A percentile compares a stretch with the other conserved stretches of the same genome.
Conservation (phyloP, 53 echinoderm and acorn worm species). For the Apostichopus leukothele region DNA sequence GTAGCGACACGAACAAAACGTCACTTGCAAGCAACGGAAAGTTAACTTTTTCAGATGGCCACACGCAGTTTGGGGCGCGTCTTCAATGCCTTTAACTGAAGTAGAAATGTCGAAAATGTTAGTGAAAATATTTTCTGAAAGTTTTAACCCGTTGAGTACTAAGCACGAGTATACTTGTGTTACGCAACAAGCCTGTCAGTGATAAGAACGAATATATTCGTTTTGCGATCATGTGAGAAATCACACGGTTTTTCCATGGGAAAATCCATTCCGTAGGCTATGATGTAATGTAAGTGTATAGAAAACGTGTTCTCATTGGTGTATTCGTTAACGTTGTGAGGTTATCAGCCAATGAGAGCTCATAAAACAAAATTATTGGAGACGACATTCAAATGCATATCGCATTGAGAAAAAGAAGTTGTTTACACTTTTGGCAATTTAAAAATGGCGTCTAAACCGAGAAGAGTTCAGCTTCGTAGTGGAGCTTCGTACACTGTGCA, state of each 20-base stretch:
- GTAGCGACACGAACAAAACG: no score
- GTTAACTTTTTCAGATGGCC: no score
- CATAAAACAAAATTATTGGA: conserved; percentile 4
- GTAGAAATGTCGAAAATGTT: no score
- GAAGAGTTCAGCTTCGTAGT: no score
- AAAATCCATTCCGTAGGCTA: not conserved
- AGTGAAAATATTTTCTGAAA: no score
- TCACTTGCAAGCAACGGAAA: no score
- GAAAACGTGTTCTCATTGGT: not conserved
- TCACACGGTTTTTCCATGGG: not conserved
- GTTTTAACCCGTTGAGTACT: not conserved
- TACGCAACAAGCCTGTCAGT: not conserved
- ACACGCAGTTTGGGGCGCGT: no score
- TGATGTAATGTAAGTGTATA: not conserved
- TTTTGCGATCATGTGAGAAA: not conserved
- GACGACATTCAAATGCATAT: not conserved
- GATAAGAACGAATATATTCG: not conserved
- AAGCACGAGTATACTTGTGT: conserved; percentile 11
- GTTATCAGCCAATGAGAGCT: not conserved
- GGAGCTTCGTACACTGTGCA: no score
- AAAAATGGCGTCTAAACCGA: no score
- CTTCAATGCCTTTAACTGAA: no score
- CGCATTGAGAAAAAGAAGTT: no score
- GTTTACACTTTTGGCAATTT: no score
- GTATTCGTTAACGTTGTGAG: not conserved